Percentiles rank a stretch among this genome's conserved stretches.
phyloP scores from a whole-genome alignment of 2,888 invertebrate species.

The Aphrophora alni region DNA sequence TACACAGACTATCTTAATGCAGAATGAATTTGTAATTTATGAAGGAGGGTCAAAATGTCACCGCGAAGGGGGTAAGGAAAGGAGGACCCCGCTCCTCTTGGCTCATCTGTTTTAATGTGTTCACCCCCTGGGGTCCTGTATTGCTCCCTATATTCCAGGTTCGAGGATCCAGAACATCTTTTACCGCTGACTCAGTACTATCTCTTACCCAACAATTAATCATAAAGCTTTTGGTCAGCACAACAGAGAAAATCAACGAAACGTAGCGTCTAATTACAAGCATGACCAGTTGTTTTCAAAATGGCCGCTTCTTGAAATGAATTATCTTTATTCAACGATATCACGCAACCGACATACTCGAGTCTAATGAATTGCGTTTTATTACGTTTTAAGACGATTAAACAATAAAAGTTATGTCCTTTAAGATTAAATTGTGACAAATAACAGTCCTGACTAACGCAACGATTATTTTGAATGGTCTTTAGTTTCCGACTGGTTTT shows the following conservation, averaged over 20 bases:
- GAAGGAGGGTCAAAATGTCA: not conserved
- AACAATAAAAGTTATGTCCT: constrained; percentile 5
- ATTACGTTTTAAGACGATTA: not conserved
- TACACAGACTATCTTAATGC: constrained; percentile 35
- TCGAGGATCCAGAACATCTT: constrained; percentile 9
- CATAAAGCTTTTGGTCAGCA: not conserved
- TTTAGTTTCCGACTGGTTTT: not conserved
- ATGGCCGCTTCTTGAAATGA: constrained; percentile 14
- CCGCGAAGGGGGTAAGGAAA: not conserved
- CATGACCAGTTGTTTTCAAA: constrained; percentile 17
- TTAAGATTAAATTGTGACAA: not conserved
- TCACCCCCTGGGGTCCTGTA: not conserved
- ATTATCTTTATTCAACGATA: not conserved
- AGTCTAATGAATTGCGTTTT: constrained; percentile 1
- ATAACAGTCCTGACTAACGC: not conserved
- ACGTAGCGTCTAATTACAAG: constrained; percentile 12
- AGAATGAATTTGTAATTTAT: constrained; percentile 27
- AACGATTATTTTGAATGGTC: not conserved
- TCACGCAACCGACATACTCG: not conserved
- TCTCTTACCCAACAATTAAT: not conserved
- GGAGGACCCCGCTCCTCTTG: not conserved
- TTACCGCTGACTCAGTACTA: not conserved
- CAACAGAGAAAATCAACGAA: not conserved
- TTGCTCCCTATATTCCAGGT: constrained; percentile 1
- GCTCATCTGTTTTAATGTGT: constrained; percentile 6